Base-by-base conservation (phyloP, 1,140 invertebrate species). In the Cydia splendana region DNA sequence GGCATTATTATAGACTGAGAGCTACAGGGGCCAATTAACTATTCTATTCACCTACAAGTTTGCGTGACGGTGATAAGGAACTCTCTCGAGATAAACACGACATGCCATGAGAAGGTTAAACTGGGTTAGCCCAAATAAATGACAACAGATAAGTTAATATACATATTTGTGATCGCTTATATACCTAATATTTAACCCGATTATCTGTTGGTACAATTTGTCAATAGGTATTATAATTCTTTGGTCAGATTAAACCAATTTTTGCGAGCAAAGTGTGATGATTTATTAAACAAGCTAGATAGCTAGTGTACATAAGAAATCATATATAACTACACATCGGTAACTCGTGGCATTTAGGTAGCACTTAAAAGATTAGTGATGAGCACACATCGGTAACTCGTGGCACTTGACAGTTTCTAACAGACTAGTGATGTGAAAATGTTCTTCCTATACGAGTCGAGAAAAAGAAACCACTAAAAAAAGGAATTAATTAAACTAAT, bases 1-100 rank as follows among this genome's bases (percentile, higher is more conserved):
- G n/a, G n/a, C n/a, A n/a, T n/a, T 69, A 65, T 38, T 38, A 69
- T 34, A 69, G 13, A 15, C 28, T 2, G 13, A n/a, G 2, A 69
- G 65, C 30, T 71, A 38, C 51, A 71, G 15, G 57, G 20, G n/a
- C 30, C 67, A 71, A 71, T 71, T 71, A 71, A 42, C 67, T 10
- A 42, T 71, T 71, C 34, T 20, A 45, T 71, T 71, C 67, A 71
- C 30, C 30, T 71, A 38, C 34, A 71, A 42, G 34, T 42, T 30
- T 71, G 15, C 30, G 30, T 38, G 38, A 42, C 18, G 5, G 38
- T 45, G 67, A 71, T 71, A 71, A 71, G 67, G 30, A 15, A 34
- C 34, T 71, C 5, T 6, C 5, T 1, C n/a, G 67, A 71, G n/a
- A 42, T 42, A 45, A 71, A 71, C 67, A 45, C 67, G 67, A 42